phyloP scores from a whole-genome alignment of 2,888 invertebrate genomes.

The Gibbula magus region DNA sequence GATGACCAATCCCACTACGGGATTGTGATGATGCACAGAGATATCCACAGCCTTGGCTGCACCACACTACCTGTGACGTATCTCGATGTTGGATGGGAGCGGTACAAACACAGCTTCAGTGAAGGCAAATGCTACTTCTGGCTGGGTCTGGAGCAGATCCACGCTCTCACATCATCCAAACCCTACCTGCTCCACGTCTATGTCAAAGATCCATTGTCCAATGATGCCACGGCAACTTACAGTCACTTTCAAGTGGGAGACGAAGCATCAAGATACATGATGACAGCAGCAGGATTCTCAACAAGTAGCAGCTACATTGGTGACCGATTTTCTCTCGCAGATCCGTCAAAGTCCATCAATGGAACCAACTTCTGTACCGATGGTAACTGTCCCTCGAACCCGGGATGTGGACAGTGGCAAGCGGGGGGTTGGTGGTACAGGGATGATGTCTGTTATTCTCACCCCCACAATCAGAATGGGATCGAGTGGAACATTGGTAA shows the following conservation, averaged over 20 bases:
- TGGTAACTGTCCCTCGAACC: not conserved
- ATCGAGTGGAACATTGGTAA: not conserved
- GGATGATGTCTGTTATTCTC: not conserved
- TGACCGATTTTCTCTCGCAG: not conserved
- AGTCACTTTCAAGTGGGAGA: not conserved
- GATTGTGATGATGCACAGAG: not conserved
- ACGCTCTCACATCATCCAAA: not conserved
- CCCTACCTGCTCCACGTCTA: not conserved
- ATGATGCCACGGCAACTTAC: not conserved
- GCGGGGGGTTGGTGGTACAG: not conserved
- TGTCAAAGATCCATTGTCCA: not conserved
- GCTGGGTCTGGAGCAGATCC: not conserved
- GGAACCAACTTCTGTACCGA: not conserved
- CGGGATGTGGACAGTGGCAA: not conserved
- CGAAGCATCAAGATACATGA: not conserved
- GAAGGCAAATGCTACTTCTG: not conserved
- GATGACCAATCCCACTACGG: not conserved
- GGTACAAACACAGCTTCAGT: not conserved
- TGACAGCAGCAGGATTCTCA: not conserved
- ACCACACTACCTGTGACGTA: not conserved
- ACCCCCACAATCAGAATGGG: not conserved
- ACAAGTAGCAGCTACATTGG: not conserved
- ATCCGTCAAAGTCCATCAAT: not conserved
- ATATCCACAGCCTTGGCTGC: not conserved
- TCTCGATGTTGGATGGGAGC: not conserved